Base-by-base conservation (phyloP, 2,888 invertebrate genomes). In the Harpalus rufipes region DNA sequence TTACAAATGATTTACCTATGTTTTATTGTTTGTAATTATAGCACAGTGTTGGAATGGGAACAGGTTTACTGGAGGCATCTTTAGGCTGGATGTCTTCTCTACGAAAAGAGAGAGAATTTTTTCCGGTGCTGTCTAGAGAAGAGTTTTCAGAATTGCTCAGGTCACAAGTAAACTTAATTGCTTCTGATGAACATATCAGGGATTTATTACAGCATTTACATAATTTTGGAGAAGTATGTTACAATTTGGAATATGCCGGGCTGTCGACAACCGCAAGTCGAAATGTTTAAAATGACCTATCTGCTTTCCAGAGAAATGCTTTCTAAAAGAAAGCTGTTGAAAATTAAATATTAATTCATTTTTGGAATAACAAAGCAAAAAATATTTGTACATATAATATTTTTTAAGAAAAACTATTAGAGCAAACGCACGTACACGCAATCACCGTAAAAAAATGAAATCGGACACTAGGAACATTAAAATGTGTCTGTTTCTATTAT, bases 131-230 rank as follows among this genome's bases (percentile, higher is more conserved):
- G 87, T 91, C 93, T 8, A 93, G 93, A 92, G 91, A 92, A 25
- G 91, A 92, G 82, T 95, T 95, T 89, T 91, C 93, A 16, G 92
- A 93, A 61, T 89, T 92, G 86, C 90, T 94, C 58, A 90, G 93
- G 84, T 89, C 90, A 58, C 93, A 94, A 87, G 93, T 95, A 32
- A 95, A 95, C 89, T 92, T 94, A 14, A 90, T 95, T 84, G 94
- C 94, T 6, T 93, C 93, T 16, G 94, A 94, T 87, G 93, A 93
- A 25, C 94, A 95, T 89, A 92, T 94, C 87, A 91, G 92, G 83
- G 93, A 94, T 88, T 89, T 95, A 39, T 91, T 94, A 56, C 92
- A 93, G 86, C 94, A 95, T 88, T 90, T 95, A 80, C 94, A 94
- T 88, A 90, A 93, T 21, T 93, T 94, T 90, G 95, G 95, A 87